Conservation (phyloP, 2,797 vertebrate genomes). For the Platyrinchus mystaceus region DNA sequence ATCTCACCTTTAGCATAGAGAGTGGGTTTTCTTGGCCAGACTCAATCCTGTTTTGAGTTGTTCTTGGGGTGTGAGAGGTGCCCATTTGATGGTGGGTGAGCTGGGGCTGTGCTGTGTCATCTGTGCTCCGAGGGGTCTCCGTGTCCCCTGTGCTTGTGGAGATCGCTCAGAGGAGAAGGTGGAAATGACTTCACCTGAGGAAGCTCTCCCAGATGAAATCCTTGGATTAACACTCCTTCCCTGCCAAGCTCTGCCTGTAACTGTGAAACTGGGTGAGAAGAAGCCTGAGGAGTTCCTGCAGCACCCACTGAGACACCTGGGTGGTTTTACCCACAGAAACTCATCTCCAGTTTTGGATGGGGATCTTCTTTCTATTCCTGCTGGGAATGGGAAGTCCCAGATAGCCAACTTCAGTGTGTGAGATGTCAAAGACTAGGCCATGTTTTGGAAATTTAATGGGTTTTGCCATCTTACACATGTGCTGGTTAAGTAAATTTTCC, state of each 20-base stretch:
- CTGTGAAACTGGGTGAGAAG: background rate
- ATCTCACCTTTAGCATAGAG: accelerated
- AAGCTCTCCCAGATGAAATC: background rate
- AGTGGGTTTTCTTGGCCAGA: background rate
- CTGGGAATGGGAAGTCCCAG: background rate
- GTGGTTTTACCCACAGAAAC: background rate
- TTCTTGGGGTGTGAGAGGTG: background rate
- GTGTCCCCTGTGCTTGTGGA: accelerated
- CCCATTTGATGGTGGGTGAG: accelerated
- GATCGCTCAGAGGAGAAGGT: background rate
- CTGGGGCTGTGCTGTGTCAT: background rate
- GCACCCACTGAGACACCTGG: accelerated
- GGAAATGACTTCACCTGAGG: background rate
- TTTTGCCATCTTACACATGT: background rate
- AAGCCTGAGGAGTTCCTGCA: background rate
- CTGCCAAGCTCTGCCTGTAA: background rate
- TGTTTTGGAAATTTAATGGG: accelerated
- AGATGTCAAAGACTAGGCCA: accelerated
- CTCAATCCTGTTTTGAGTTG: background rate
- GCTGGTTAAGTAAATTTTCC: background rate
- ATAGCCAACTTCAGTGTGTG: background rate
- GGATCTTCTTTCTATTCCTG: too few relatives aligned
- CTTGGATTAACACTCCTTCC: background rate
- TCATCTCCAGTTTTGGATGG: accelerated
- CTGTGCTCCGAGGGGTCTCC: background rate